Percentiles rank a stretch among this genome's conserved stretches.
These are phyloP conservation scores for Lithophane semibrunnea DNA, from an alignment of 2,888 invertebrate genomes.

Conservation along the genomic window DNA sequence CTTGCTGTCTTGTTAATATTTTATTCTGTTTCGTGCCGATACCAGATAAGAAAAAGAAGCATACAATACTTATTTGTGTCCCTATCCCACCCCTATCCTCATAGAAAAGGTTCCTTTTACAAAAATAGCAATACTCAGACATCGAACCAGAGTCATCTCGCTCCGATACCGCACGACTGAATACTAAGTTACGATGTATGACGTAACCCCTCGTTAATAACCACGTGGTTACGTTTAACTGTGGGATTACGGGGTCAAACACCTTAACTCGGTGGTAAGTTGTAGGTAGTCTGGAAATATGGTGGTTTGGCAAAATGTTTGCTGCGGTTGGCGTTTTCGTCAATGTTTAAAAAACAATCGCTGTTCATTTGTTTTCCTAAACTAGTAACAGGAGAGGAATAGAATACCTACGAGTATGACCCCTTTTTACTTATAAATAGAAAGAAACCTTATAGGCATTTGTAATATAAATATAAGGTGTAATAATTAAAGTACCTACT, in stretches of 20 bases:
- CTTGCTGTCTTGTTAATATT: neutral
- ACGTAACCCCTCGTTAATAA: constrained; percentile 26
- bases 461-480: no score
- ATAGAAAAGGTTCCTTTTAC: neutral
- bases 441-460: no score
- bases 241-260: constrained; percentile 25
- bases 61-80: no score
- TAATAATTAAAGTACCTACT: no score
- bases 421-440: no score
- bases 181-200: constrained; percentile 46
- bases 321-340: neutral
- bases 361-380: no score
- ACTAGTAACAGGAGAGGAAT: no score
- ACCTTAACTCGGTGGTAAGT: constrained; percentile 18
- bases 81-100: no score
- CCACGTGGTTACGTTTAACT: constrained; percentile 30
- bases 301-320: neutral
- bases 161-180: constrained; percentile 10
- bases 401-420: no score
- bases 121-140: neutral
- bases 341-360: neutral
- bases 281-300: neutral
- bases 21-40: neutral
- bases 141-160: constrained; percentile 47
- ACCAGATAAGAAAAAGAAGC: neutral